These are phyloP conservation scores for Yponomeuta evonymella DNA, from an alignment of 2,888 invertebrate genomes.

Conservation along the genomic window DNA sequence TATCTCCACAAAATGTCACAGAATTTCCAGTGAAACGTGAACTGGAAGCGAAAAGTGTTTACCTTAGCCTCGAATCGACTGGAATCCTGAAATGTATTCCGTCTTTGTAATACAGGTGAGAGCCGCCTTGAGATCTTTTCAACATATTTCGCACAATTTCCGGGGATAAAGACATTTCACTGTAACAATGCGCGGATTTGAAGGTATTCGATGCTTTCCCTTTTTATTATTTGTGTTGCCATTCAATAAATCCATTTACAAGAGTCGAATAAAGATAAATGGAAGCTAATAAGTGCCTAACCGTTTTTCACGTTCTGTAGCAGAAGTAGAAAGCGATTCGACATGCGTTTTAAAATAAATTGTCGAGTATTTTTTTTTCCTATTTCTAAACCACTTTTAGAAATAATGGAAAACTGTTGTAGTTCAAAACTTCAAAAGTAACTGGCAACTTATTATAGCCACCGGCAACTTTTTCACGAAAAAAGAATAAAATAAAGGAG, in stretches of 20 bases:
- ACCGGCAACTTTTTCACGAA: background rate
- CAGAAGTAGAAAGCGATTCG: no score
- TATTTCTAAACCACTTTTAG: no score
- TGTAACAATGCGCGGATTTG: background rate
- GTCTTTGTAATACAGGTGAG: background rate
- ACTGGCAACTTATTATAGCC: background rate
- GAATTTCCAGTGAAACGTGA: background rate
- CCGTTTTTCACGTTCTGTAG: no score
- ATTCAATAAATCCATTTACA: background rate
- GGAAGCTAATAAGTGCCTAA: background rate
- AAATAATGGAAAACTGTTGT: no score
- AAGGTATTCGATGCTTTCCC: background rate
- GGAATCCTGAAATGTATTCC: background rate
- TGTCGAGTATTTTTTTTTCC: no score
- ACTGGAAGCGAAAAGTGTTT: background rate
- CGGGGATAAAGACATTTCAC: background rate
- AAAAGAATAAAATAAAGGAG: background rate
- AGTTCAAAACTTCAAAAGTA: no score
- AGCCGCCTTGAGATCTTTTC: background rate
- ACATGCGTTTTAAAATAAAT: no score
- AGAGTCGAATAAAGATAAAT: background rate
- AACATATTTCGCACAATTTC: conserved; percentile 3
- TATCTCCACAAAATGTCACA: background rate
- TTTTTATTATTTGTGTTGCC: background rate
- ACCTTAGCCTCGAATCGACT: background rate